Conservation (phyloP, 2,113 vertebrate species). For the Plectropomus leopardus region DNA sequence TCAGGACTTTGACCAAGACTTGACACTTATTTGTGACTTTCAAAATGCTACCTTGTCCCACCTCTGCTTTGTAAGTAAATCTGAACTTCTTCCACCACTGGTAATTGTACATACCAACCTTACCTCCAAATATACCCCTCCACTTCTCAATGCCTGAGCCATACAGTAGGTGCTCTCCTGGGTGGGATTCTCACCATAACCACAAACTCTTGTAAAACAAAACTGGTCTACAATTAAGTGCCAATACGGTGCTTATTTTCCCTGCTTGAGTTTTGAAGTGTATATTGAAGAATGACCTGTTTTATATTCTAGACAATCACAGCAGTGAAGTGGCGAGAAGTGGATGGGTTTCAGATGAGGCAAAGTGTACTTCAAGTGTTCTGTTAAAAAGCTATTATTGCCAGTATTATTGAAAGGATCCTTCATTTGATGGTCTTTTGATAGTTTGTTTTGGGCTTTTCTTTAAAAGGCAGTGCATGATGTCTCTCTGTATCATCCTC, state of each 20-base stretch:
- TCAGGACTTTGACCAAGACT: no score
- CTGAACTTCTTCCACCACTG: neutral
- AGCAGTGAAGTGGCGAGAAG: slow-evolving; percentile 27
- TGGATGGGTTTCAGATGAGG: slow-evolving; percentile 31
- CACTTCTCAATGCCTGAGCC: slow-evolving; percentile 4
- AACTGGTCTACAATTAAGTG: slow-evolving; percentile 64
- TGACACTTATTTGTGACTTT: neutral
- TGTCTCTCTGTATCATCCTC: neutral
- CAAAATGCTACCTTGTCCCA: no score
- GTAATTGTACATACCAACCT: neutral
- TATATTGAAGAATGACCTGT: slow-evolving; percentile 48
- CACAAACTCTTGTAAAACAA: slow-evolving; percentile 70
- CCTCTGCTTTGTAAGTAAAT: neutral
- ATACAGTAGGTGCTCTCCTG: slow-evolving; percentile 41
- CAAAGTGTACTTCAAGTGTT: slow-evolving; percentile 25
- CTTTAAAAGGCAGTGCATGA: slow-evolving; percentile 11
- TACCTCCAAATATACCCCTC: slow-evolving; percentile 2
- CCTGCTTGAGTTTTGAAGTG: slow-evolving; percentile 56
- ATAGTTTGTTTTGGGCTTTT: neutral
- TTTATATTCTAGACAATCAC: slow-evolving; percentile 46
- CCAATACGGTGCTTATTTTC: slow-evolving; percentile 59
- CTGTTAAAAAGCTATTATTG: slow-evolving; percentile 8
- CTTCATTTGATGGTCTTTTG: neutral
- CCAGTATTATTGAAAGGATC: slow-evolving; percentile 13
- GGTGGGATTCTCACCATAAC: slow-evolving; percentile 60